A percentile compares a stretch with the other conserved stretches of the same genome.
phyloP scores from a whole-genome alignment of 2,888 invertebrate species.

The Tetramorium bicarinatum region DNA sequence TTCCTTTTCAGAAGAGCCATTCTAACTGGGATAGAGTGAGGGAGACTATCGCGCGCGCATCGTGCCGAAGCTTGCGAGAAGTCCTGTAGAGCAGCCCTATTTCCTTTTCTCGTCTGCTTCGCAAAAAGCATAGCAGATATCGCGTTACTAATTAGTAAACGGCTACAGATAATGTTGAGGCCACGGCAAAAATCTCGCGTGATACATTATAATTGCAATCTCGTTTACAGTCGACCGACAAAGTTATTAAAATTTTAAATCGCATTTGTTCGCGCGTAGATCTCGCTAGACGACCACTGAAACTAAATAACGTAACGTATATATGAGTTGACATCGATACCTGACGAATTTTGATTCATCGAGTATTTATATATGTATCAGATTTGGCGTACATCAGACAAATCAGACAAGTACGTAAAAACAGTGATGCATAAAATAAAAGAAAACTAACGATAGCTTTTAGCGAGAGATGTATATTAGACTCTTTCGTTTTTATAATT shows the following conservation, averaged over 20 bases:
- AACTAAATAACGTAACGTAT: conserved; percentile 4
- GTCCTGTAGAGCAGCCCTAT: conserved; percentile 76
- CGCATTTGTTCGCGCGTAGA: conserved; percentile 62
- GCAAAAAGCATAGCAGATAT: conserved; percentile 78
- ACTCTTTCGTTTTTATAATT: conserved; percentile 13
- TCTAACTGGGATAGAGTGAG: conserved; percentile 46
- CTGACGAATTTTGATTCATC: conserved; percentile 4
- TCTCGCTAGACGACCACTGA: conserved; percentile 8
- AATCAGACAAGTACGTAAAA: conserved; percentile 24
- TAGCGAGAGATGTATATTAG: conserved; percentile 27
- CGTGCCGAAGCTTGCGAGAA: conserved; percentile 71
- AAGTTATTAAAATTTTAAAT: conserved; percentile 66
- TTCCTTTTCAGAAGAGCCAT: conserved; percentile 17
- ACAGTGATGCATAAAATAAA: conserved; percentile 35
- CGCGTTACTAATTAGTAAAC: conserved; percentile 84
- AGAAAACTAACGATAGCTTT: conserved; percentile 37
- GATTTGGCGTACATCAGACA: conserved; percentile 21
- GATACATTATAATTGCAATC: conserved; percentile 70
- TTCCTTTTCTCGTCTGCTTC: conserved; percentile 81
- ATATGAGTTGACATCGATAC: conserved; percentile 29
- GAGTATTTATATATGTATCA: neutral
- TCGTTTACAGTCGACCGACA: conserved; percentile 52
- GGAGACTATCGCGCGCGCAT: conserved; percentile 36
- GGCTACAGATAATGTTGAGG: conserved; percentile 74
- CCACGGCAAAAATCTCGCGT: conserved; percentile 70